phyloP scores from a whole-genome alignment of 2,888 invertebrate species.

The Dicycla oo region DNA sequence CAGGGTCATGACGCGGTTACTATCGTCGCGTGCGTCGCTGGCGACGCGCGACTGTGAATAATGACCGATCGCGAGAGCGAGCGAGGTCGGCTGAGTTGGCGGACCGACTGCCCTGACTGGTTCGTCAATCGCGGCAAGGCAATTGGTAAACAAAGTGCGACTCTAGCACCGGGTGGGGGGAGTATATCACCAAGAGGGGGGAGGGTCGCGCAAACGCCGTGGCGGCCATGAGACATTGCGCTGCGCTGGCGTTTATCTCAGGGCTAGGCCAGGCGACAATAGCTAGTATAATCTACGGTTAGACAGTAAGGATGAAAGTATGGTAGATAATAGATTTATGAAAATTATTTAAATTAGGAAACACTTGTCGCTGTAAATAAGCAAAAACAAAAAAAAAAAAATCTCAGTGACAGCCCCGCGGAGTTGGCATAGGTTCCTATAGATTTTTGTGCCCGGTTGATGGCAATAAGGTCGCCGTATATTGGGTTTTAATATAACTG shows the following conservation, averaged over 20 bases:
- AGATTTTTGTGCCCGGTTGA: not conserved
- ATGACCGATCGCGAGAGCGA: constrained; percentile 91
- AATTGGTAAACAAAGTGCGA: constrained; percentile 89
- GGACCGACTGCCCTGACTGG: constrained; percentile 84
- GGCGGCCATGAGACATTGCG: constrained; percentile 91
- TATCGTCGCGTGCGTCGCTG: constrained; percentile 85
- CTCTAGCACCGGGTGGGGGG: constrained; percentile 78
- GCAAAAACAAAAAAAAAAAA: no score
- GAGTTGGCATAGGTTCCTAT: not conserved
- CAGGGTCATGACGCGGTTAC: constrained; percentile 87
- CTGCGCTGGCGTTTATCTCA: constrained; percentile 94
- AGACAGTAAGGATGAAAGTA: not conserved
- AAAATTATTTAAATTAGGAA: not conserved
- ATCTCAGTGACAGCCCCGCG: not conserved
- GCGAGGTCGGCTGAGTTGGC: constrained; percentile 94
- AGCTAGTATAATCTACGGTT: constrained; percentile 34
- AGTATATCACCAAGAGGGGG: constrained; percentile 92
- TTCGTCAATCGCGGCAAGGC: constrained; percentile 85
- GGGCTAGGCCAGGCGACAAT: constrained; percentile 50
- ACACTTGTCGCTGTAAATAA: not conserved
- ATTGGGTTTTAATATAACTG: not conserved
- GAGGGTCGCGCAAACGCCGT: constrained; percentile 95
- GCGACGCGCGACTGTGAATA: constrained; percentile 85
- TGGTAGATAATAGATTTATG: not conserved
- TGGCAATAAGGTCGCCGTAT: not conserved